Percentiles rank a stretch among this genome's conserved stretches.
phyloP scores from a whole-genome alignment of 2,797 vertebrate species.

The Anabas testudineus region DNA sequence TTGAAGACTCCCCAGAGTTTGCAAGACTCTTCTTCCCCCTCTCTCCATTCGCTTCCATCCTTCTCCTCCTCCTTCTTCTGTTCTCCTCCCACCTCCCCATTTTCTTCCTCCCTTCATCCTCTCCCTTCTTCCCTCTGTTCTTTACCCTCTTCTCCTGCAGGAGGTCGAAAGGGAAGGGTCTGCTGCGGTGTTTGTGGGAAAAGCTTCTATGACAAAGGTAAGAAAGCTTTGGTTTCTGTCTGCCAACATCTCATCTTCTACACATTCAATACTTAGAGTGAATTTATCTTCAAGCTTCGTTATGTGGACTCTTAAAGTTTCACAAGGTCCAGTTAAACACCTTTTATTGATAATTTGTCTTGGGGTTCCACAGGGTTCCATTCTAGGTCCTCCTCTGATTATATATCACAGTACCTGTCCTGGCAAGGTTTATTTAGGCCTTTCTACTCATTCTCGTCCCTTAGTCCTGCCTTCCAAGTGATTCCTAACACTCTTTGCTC shows the following conservation, averaged over 20 bases:
- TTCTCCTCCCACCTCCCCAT: constrained; percentile 40
- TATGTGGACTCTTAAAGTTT: no score
- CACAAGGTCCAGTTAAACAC: background rate
- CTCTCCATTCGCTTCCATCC: constrained; percentile 58
- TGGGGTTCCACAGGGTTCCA: background rate
- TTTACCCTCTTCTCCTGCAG: constrained; percentile 78
- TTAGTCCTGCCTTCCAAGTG: no score
- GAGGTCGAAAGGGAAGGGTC: constrained; percentile 88
- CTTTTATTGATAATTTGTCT: background rate
- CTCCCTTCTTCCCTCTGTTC: constrained; percentile 81
- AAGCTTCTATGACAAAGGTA: constrained; percentile 96
- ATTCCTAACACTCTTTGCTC: no score
- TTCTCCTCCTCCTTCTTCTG: constrained; percentile 68
- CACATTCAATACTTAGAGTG: no score
- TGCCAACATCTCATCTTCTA: no score
- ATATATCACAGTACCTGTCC: background rate
- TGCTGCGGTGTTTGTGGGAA: constrained; percentile 93
- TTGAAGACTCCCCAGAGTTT: constrained; percentile 9
- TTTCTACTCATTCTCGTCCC: no score
- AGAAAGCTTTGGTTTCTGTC: constrained; percentile 9
- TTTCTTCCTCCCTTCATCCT: constrained; percentile 66
- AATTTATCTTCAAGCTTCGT: no score
- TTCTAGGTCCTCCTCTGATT: background rate
- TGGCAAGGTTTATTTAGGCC: no score
- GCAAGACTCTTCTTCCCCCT: constrained; percentile 8